phyloP scores from a whole-genome alignment of 2,888 invertebrate species.

The Venusia cambrica region DNA sequence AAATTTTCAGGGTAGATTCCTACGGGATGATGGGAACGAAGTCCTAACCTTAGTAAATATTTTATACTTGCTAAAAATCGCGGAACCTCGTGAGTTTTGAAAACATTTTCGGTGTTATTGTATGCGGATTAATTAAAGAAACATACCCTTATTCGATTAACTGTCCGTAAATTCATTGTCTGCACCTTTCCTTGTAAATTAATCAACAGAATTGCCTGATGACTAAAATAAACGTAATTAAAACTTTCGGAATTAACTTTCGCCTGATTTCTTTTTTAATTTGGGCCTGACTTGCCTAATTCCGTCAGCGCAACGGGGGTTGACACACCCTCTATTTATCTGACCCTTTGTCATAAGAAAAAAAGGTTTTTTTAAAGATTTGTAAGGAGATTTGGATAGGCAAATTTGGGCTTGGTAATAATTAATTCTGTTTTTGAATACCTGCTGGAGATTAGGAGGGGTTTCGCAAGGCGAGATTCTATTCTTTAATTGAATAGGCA shows the following conservation, averaged over 20 bases:
- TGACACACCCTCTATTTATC: constrained; percentile 68
- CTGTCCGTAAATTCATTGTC: constrained; percentile 28
- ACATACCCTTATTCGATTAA: neutral
- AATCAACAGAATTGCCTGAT: constrained; percentile 67
- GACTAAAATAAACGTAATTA: constrained; percentile 78
- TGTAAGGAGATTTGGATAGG: constrained; percentile 27
- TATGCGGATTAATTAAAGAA: too few species aligned
- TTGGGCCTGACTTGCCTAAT: constrained; percentile 70
- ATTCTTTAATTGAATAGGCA: too few species aligned
- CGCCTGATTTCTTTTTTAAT: constrained; percentile 79
- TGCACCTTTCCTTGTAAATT: constrained; percentile 50
- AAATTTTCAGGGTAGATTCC: too few species aligned
- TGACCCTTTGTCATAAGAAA: constrained; percentile 62
- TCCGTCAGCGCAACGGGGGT: constrained; percentile 68
- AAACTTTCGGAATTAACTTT: constrained; percentile 75
- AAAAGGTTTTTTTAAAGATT: constrained; percentile 42
- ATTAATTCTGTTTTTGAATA: constrained; percentile 32
- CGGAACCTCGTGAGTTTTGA: too few species aligned
- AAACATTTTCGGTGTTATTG: too few species aligned
- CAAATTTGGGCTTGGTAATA: constrained; percentile 28
- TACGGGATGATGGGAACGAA: too few species aligned
- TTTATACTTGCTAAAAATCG: too few species aligned
- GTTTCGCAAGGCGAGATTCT: too few species aligned
- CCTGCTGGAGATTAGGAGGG: constrained; percentile 17
- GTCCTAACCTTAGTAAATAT: too few species aligned